phyloP scores from a whole-genome alignment of 2,113 vertebrate species.

The Tyto alba region DNA sequence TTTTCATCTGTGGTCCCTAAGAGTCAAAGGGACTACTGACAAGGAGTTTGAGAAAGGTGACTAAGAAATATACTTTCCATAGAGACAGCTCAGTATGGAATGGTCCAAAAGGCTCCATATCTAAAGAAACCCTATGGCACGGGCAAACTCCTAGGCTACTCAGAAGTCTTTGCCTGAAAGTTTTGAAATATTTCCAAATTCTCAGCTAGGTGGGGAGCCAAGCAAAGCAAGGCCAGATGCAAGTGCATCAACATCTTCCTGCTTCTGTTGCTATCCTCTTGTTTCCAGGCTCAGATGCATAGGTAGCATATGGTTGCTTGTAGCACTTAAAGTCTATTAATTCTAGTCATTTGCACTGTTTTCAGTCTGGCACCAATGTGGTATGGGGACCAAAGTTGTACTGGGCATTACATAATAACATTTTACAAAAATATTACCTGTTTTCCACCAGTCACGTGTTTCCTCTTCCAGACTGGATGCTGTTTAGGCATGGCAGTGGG shows the following conservation, averaged over 20 bases:
- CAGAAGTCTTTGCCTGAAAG: neutral
- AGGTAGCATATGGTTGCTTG: neutral
- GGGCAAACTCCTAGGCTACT: neutral
- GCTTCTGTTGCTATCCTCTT: neutral
- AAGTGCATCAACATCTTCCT: neutral
- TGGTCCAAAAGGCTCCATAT: neutral
- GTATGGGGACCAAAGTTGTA: accelerated
- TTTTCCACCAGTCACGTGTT: neutral
- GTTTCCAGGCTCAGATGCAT: neutral
- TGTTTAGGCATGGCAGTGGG: neutral
- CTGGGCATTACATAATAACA: neutral
- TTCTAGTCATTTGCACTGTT: neutral
- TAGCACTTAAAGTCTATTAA: neutral
- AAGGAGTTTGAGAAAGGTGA: neutral
- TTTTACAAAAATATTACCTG: neutral
- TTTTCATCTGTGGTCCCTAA: neutral
- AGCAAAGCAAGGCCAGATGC: neutral
- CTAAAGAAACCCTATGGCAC: neutral
- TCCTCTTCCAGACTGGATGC: neutral
- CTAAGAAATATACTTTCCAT: neutral
- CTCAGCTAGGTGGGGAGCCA: neutral
- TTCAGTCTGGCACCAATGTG: neutral
- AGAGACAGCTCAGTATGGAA: neutral
- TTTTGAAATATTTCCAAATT: neutral
- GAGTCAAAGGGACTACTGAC: neutral